A percentile compares a stretch with the other conserved stretches of the same genome.
phyloP scores from a whole-genome alignment of 2,113 vertebrate species.

The Lophius piscatorius region DNA sequence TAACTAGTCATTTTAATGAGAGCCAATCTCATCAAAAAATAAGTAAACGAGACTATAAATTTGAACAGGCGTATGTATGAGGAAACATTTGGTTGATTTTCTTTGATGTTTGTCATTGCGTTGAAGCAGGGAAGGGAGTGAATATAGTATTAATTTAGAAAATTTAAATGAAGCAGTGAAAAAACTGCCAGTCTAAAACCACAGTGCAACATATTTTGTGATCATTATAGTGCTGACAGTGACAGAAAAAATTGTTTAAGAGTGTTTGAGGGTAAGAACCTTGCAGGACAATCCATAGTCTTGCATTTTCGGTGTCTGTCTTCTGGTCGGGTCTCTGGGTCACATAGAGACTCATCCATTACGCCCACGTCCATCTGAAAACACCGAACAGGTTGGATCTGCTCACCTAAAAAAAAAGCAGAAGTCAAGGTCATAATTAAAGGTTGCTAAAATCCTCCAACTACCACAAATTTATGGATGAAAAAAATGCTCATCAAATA shows the following conservation, averaged over 20 bases:
- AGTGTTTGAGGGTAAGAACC: slow-evolving; percentile 66
- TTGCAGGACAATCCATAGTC: slow-evolving; percentile 89
- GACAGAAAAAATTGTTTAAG: background rate
- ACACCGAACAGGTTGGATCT: slow-evolving; percentile 86
- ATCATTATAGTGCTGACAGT: background rate
- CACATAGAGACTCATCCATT: slow-evolving; percentile 88
- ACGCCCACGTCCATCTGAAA: slow-evolving; percentile 82
- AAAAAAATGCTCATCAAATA: background rate
- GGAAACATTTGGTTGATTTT: background rate
- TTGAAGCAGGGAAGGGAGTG: background rate
- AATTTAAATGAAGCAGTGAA: background rate
- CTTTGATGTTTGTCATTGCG: too few relatives aligned
- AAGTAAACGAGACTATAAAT: background rate
- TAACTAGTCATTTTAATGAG: too few relatives aligned
- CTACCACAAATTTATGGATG: background rate
- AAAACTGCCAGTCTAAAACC: background rate
- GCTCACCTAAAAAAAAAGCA: slow-evolving; percentile 80
- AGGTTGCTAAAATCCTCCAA: background rate
- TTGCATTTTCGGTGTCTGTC: slow-evolving; percentile 88
- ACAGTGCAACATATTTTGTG: background rate
- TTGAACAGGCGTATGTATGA: too few relatives aligned
- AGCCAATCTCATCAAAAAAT: background rate
- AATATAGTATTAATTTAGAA: background rate
- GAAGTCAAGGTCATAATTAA: background rate
- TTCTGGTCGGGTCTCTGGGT: slow-evolving; percentile 82